Conservation (phyloP, 1,140 invertebrate genomes). For the Colletes latitarsis region DNA sequence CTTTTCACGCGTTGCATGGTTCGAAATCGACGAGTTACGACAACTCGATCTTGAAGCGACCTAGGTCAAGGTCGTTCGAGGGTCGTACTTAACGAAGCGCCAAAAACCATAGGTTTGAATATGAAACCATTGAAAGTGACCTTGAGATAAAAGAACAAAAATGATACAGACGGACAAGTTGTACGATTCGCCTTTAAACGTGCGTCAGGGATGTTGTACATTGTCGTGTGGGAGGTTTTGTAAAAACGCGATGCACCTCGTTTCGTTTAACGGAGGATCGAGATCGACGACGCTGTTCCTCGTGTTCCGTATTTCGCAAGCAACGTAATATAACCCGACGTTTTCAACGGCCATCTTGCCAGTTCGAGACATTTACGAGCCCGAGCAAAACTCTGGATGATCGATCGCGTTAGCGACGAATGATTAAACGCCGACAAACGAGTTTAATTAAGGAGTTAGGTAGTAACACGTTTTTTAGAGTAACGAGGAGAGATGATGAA, state of each 20-base stretch:
- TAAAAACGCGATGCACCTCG: not conserved
- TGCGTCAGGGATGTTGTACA: not conserved
- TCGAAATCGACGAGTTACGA: too few relatives aligned
- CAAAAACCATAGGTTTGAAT: too few relatives aligned
- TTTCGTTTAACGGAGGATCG: not conserved
- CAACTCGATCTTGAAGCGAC: too few relatives aligned
- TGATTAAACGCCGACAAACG: conserved; percentile 25
- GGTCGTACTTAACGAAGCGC: too few relatives aligned
- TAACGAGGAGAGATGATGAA: conserved; percentile 38
- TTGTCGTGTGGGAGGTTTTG: not conserved
- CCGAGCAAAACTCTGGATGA: too few relatives aligned
- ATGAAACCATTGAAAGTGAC: too few relatives aligned
- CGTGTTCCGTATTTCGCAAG: too few relatives aligned
- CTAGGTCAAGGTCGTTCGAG: too few relatives aligned
- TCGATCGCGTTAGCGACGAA: not conserved
- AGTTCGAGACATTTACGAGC: not conserved
- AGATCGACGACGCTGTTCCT: conserved; percentile 31
- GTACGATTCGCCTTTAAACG: too few relatives aligned
- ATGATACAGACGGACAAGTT: too few relatives aligned
- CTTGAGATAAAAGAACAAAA: too few relatives aligned
- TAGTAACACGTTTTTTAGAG: conserved; percentile 54
- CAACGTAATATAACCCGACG: not conserved
- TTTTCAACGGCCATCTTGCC: conserved; percentile 59
- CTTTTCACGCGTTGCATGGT: too few relatives aligned
- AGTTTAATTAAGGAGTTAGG: conserved; percentile 47